Percentiles rank a stretch among this genome's conserved stretches.
phyloP scores from a whole-genome alignment of 64 coral and sea anemone genomes.

The Stylophora pistillata region DNA sequence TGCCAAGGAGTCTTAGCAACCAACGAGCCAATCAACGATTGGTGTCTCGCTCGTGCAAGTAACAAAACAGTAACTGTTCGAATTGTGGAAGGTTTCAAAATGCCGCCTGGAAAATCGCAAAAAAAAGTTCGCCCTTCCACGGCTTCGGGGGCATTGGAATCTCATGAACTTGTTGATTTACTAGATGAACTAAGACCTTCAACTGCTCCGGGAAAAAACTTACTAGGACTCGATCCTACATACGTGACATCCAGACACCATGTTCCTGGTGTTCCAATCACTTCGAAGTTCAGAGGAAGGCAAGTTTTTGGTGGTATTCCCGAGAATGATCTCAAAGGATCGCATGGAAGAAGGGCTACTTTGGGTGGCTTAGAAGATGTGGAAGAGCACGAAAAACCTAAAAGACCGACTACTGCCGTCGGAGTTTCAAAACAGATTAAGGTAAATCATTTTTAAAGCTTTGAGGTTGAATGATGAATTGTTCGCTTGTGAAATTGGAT shows the following conservation, averaged over 20 bases:
- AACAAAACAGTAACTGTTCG: constrained; percentile 17
- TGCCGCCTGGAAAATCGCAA: constrained; percentile 76
- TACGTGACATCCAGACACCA: constrained; percentile 96
- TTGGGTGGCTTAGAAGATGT: constrained; percentile 88
- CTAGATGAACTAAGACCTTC: constrained; percentile 84
- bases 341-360: constrained; percentile 85
- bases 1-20: constrained; percentile 36
- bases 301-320: constrained; percentile 98
- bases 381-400: constrained; percentile 81
- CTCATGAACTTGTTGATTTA: constrained; percentile 77
- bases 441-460: constrained; percentile 34
- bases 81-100: constrained; percentile 19
- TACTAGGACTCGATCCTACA: constrained; percentile 93
- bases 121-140: constrained; percentile 86
- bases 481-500: constrained; percentile 27
- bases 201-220: constrained; percentile 83
- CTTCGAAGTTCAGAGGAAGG: constrained; percentile 82
- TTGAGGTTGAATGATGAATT: background rate
- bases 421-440: constrained; percentile 73
- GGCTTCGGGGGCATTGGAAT: constrained; percentile 90
- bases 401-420: constrained; percentile 82
- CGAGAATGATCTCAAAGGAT: constrained; percentile 81
- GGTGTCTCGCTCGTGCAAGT: background rate
- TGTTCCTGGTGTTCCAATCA: constrained; percentile 83
- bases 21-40: constrained; percentile 18